Evolutionary conservation across 37 sponge, comb jelly and placozoan species (phyloP).

Genomic region (Theonella swinhoei): DNA sequence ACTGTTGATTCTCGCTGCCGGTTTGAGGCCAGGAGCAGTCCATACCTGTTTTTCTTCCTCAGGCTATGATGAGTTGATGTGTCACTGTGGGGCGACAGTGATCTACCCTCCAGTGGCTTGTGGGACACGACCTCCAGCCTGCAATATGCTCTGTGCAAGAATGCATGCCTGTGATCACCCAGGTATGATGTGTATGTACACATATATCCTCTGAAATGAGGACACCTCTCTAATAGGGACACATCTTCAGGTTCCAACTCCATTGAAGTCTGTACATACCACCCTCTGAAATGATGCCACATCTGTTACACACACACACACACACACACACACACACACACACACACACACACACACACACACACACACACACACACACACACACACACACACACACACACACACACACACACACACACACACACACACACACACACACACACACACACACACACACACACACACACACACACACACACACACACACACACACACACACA

Average conservation of each 20-base stretch:
- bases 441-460: too few species aligned
- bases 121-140: slow-evolving; percentile 85
- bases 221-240: too few species aligned
- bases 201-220: too few species aligned
- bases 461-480: not conserved
- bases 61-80: slow-evolving; percentile 89
- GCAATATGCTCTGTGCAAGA: slow-evolving; percentile 64
- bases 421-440: too few species aligned
- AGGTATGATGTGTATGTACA: slow-evolving; percentile 15
- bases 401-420: not conserved
- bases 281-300: too few species aligned
- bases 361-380: slow-evolving; percentile 49
- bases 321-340: not conserved
- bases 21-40: too few species aligned
- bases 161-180: slow-evolving; percentile 85
- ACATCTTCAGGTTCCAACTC: too few species aligned
- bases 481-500: not conserved
- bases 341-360: not conserved
- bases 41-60: not conserved
- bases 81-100: slow-evolving; percentile 88
- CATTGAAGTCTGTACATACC: too few species aligned
- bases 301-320: not conserved
- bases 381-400: slow-evolving; percentile 44
- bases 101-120: slow-evolving; percentile 92
- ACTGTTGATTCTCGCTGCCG: too few species aligned